Conservation (phyloP, 1,140 invertebrate genomes). For the Drosophila murphyi region DNA sequence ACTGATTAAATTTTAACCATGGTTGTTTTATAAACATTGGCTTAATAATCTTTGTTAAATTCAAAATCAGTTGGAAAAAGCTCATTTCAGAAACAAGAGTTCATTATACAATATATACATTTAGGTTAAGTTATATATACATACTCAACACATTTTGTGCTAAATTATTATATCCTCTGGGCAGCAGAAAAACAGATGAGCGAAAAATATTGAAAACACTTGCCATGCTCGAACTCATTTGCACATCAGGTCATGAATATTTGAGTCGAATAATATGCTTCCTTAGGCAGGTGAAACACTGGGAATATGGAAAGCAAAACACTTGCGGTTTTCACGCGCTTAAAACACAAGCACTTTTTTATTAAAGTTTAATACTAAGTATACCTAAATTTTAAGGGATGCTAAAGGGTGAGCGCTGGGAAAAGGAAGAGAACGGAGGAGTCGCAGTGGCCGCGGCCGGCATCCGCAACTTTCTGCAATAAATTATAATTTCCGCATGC, state of each 20-base stretch:
- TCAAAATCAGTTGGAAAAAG: too few species aligned
- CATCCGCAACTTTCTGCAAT: slow-evolving; percentile 73
- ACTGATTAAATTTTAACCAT: too few species aligned
- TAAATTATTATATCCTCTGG: not conserved
- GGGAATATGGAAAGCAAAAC: slow-evolving; percentile 19
- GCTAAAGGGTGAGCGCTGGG: not conserved
- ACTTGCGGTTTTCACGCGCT: slow-evolving; percentile 10
- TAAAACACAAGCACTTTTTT: not conserved
- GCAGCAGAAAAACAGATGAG: not conserved
- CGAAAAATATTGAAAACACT: slow-evolving; percentile 11
- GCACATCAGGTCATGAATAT: slow-evolving; percentile 13
- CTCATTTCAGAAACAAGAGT: too few species aligned
- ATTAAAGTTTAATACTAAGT: slow-evolving; percentile 41
- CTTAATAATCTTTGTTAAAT: too few species aligned
- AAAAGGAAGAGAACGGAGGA: slow-evolving; percentile 8
- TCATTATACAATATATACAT: too few species aligned
- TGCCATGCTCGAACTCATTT: slow-evolving; percentile 10
- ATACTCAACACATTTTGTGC: not conserved
- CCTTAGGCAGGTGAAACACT: slow-evolving; percentile 2
- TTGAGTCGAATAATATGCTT: slow-evolving; percentile 14
- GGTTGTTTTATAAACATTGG: too few species aligned
- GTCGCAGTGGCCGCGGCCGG: slow-evolving; percentile 38
- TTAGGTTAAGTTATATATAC: not conserved
- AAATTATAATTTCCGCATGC: slow-evolving; percentile 79
- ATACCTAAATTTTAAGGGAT: slow-evolving; percentile 23